phyloP scores from a whole-genome alignment of 2,888 invertebrate genomes.

The Sepiola atlantica region DNA sequence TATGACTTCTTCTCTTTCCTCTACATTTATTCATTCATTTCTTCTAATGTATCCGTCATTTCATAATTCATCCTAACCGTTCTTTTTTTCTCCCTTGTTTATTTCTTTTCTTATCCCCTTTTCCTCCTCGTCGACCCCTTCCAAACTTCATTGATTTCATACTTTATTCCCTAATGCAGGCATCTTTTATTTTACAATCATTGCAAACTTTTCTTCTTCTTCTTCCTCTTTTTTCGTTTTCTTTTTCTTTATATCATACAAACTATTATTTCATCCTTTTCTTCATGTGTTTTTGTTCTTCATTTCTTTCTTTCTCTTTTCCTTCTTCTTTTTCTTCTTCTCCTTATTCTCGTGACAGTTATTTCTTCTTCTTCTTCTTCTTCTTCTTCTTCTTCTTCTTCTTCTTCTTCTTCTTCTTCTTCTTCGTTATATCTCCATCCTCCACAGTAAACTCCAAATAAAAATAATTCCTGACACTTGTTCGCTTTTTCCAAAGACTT shows the following conservation, averaged over 20 bases:
- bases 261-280: not conserved
- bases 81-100: not conserved
- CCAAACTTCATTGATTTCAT: not conserved
- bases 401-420: not conserved
- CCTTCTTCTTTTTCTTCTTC: not conserved
- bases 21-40: not conserved
- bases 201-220: not conserved
- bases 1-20: not conserved
- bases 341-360: not conserved
- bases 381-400: not conserved
- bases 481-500: not conserved
- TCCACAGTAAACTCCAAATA: not conserved
- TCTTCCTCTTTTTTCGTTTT: not conserved
- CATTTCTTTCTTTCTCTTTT: too few species aligned
- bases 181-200: not conserved
- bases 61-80: not conserved
- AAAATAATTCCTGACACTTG: not conserved
- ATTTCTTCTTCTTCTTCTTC: not conserved
- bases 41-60: not conserved
- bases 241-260: not conserved
- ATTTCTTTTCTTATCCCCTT: not conserved
- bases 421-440: not conserved
- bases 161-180: too few species aligned
- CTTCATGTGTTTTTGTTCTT: not conserved
- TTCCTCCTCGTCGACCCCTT: not conserved